A percentile compares a stretch with the other conserved stretches of the same genome.
Evolutionary conservation across 2,888 invertebrate species (phyloP).

Genomic region (Aphidoletes aphidimyza): DNA sequence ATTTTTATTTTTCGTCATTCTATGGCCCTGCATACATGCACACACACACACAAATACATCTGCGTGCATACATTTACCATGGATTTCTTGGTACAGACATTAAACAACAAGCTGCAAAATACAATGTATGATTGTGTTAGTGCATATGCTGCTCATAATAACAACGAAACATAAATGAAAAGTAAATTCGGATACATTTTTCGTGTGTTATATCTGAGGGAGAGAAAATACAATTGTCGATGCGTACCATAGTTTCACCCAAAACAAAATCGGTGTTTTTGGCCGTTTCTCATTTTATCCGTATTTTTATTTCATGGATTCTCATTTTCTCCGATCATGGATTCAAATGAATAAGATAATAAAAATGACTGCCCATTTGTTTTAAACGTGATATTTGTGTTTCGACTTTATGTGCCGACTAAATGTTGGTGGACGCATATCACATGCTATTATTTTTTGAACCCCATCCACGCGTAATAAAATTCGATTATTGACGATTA

Average conservation of each 20-base stretch:
- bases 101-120: conserved; percentile 40
- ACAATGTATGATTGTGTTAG: not conserved
- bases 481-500: conserved; percentile 43
- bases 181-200: too few species aligned
- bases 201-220: conserved; percentile 1
- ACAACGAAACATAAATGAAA: not conserved
- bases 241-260: conserved; percentile 29
- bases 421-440: not conserved
- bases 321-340: too few species aligned
- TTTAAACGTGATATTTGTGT: not conserved
- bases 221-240: conserved; percentile 5
- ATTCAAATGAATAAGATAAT: not conserved
- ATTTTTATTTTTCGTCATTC: conserved; percentile 27
- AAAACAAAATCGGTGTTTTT: not conserved
- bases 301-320: not conserved
- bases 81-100: not conserved
- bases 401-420: too few species aligned
- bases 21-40: not conserved
- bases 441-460: not conserved
- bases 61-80: not conserved
- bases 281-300: not conserved
- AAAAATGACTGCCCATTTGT: not conserved
- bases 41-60: conserved; percentile 8
- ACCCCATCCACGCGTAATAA: not conserved
- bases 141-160: conserved; percentile 28